A percentile compares a stretch with the other conserved stretches of the same genome.
These are phyloP conservation scores for Ictalurus punctatus DNA, from an alignment of 2,113 vertebrate genomes.

Conservation along the genomic window DNA sequence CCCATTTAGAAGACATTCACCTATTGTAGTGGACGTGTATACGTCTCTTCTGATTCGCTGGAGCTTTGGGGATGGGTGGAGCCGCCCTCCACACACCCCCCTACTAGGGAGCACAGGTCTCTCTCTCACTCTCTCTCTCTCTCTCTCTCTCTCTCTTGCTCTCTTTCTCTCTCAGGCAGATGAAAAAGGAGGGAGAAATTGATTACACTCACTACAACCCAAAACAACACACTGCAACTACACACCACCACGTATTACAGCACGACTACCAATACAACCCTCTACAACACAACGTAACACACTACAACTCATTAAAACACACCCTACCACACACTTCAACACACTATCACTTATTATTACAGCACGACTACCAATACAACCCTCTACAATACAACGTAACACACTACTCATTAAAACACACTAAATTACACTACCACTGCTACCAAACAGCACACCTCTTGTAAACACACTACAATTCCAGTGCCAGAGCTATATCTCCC, in stretches of 20 bases:
- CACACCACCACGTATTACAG: too few relatives aligned
- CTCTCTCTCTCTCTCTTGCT: slow-evolving; percentile 36
- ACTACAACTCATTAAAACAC: background rate
- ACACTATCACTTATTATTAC: background rate
- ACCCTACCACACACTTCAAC: too few relatives aligned
- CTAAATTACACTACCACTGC: background rate
- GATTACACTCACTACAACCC: background rate
- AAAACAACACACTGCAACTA: background rate
- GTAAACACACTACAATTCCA: background rate
- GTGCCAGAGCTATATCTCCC: too few relatives aligned
- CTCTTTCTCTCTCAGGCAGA: slow-evolving; percentile 31
- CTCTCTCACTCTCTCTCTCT: slow-evolving; percentile 48
- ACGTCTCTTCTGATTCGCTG: slow-evolving; percentile 45
- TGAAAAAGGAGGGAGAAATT: slow-evolving; percentile 15
- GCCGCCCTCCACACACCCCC: slow-evolving; percentile 18
- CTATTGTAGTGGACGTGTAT: slow-evolving; percentile 62
- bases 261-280: too few relatives aligned
- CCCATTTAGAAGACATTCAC: slow-evolving; percentile 58
- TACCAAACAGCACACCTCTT: too few relatives aligned
- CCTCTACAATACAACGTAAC: background rate
- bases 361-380: too few relatives aligned
- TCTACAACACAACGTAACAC: background rate
- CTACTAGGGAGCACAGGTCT: slow-evolving; percentile 15
- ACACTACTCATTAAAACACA: background rate
- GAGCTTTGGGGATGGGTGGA: slow-evolving; percentile 48